Evolutionary conservation across 2,888 invertebrate genomes (phyloP).

Genomic region (Amblyteles armatorius): DNA sequence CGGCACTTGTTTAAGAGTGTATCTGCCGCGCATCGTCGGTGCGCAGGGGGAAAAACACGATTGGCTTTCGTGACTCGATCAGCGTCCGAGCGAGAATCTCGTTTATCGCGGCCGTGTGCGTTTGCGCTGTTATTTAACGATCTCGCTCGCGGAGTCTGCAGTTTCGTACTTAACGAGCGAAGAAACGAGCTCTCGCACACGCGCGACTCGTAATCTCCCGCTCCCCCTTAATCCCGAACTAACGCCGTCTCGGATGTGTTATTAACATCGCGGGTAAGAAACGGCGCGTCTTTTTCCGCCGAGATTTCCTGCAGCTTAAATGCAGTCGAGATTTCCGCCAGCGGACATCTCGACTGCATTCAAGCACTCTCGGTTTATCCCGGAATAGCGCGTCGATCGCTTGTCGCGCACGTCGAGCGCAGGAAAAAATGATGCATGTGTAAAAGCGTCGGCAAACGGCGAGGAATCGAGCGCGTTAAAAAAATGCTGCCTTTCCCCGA

Average conservation of each 20-base stretch:
- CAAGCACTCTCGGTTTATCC: slow-evolving; percentile 20
- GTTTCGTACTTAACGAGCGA: neutral
- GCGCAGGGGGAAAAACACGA: neutral
- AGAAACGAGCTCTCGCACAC: neutral
- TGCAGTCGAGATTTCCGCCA: no score
- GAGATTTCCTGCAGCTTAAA: no score
- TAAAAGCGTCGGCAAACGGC: neutral
- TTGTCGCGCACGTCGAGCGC: neutral
- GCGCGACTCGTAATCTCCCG: slow-evolving; percentile 9
- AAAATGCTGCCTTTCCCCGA: slow-evolving; percentile 59
- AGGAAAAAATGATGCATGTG: neutral
- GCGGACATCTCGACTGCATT: neutral
- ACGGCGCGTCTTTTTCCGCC: neutral
- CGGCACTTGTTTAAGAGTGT: neutral
- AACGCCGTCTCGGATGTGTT: slow-evolving; percentile 1
- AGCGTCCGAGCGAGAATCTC: neutral
- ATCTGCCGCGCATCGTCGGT: neutral
- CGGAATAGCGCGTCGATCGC: slow-evolving; percentile 14
- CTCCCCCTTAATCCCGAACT: slow-evolving; percentile 10
- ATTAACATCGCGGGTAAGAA: neutral
- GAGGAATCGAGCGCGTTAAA: slow-evolving; percentile 2
- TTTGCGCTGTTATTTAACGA: slow-evolving; percentile 47
- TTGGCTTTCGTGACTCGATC: slow-evolving; percentile 7
- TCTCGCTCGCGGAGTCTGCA: no score
- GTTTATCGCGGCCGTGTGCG: slow-evolving; percentile 45